A percentile compares a stretch with the other conserved stretches of the same genome.
Conservation (phyloP, 2,797 vertebrate species). For the Enteromius afrohamiltoni region DNA sequence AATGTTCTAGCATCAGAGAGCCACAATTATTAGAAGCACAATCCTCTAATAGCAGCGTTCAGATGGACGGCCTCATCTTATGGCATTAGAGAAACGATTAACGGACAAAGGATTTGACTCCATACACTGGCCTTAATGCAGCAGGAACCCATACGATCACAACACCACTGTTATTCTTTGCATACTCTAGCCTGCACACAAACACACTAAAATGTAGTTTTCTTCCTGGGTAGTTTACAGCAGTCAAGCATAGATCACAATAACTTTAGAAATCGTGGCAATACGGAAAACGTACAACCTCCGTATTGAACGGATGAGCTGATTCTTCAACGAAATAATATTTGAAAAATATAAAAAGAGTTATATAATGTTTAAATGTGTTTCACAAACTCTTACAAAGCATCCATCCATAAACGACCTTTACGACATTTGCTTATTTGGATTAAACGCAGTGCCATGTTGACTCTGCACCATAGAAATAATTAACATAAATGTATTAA, state of each 20-base stretch:
- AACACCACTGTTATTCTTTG: neutral
- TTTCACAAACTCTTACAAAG: no score
- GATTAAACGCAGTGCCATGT: neutral
- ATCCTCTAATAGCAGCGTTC: conserved; percentile 68
- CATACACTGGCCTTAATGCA: conserved; percentile 64
- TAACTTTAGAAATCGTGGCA: neutral
- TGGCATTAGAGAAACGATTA: conserved; percentile 71
- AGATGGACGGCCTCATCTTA: conserved; percentile 58
- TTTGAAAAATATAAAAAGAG: no score
- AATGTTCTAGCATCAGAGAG: conserved; percentile 54
- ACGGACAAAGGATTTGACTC: conserved; percentile 70
- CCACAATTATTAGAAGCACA: conserved; percentile 70
- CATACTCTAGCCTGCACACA: neutral
- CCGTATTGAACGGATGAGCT: neutral
- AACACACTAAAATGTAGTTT: neutral
- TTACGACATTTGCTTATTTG: neutral
- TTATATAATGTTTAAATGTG: no score
- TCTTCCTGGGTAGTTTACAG: neutral
- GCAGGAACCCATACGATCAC: conserved; percentile 43
- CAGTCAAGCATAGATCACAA: neutral
- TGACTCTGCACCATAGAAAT: no score
- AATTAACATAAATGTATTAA: neutral
- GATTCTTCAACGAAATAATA: no score
- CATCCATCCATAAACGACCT: neutral
- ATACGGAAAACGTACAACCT: neutral